Evolutionary conservation across 2,888 invertebrate species (phyloP).

Genomic region (Spicauda simplicius): DNA sequence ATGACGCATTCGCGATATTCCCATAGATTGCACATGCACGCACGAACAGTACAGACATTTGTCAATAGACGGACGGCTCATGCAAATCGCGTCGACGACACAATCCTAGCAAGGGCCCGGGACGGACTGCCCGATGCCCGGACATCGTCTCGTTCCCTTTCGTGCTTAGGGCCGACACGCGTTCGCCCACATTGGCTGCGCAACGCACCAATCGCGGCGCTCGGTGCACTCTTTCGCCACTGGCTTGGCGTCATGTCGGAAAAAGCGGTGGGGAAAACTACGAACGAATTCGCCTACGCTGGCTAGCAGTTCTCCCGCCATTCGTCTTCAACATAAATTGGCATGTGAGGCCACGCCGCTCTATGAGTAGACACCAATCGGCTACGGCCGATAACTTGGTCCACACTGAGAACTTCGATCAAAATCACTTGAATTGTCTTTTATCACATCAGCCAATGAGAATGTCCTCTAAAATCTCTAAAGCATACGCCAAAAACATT

Average conservation of each 20-base stretch:
- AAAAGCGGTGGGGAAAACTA: slow-evolving; percentile 76
- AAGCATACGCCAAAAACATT: background rate
- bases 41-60: slow-evolving; percentile 61
- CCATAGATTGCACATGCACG: slow-evolving; percentile 55
- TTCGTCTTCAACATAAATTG: slow-evolving; percentile 65
- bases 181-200: slow-evolving; percentile 64
- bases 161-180: slow-evolving; percentile 66
- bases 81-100: slow-evolving; percentile 60
- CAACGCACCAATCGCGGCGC: slow-evolving; percentile 61
- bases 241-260: slow-evolving; percentile 59
- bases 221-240: slow-evolving; percentile 57
- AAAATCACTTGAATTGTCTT: slow-evolving; percentile 20
- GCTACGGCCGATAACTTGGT: slow-evolving; percentile 52
- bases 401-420: slow-evolving; percentile 40
- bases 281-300: slow-evolving; percentile 62
- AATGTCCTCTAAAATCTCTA: background rate
- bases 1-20: slow-evolving; percentile 55
- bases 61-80: slow-evolving; percentile 58
- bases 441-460: background rate
- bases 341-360: slow-evolving; percentile 67
- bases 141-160: slow-evolving; percentile 66
- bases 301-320: slow-evolving; percentile 59
- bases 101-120: slow-evolving; percentile 74
- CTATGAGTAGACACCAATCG: slow-evolving; percentile 62
- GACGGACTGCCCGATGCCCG: slow-evolving; percentile 70